Evolutionary conservation across 2,797 vertebrate species (phyloP).

Genomic region (Sternarchorhynchus goeldii): DNA sequence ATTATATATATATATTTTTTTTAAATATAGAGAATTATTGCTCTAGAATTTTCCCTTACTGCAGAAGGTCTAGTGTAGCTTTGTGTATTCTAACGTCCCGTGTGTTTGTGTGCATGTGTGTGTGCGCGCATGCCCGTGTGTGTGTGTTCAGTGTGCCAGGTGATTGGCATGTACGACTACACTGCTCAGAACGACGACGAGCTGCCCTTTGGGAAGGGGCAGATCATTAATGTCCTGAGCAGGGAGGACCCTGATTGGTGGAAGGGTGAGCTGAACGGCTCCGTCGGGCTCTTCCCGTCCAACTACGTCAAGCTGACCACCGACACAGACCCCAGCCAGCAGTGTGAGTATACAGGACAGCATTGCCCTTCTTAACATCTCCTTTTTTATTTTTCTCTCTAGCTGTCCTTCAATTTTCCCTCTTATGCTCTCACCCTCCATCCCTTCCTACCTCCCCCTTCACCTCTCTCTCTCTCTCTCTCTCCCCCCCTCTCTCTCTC

Average conservation of each 20-base stretch:
- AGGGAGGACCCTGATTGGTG: constrained; percentile 99
- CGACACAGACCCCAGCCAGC: constrained; percentile 96
- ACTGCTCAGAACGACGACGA: constrained; percentile 97
- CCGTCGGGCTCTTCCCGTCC: constrained; percentile 95
- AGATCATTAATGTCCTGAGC: constrained; percentile 95
- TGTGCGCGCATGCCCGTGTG: constrained; percentile 10
- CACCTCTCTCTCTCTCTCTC: constrained; percentile 8
- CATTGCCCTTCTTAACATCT: neutral
- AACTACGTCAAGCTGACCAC: constrained; percentile 99
- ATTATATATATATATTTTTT: too few relatives aligned
- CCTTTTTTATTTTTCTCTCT: neutral
- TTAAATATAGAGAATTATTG: too few relatives aligned
- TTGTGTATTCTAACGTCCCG: too few relatives aligned
- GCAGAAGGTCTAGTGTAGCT: too few relatives aligned
- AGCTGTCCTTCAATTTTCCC: neutral
- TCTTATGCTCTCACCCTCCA: neutral
- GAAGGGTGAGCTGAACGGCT: constrained; percentile 94
- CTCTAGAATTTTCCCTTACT: too few relatives aligned
- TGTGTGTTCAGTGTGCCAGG: constrained; percentile 84
- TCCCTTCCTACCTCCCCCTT: neutral
- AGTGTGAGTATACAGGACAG: constrained; percentile 87
- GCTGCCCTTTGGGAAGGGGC: constrained; percentile 94
- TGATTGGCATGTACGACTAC: constrained; percentile 99
- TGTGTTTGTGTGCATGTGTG: neutral
- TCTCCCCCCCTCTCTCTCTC: neutral